Evolutionary conservation across 92 coral and sea anemone genomes (phyloP), one percentile per base, ranked within the genome.

Genomic region (Muricea muricata): DNA sequence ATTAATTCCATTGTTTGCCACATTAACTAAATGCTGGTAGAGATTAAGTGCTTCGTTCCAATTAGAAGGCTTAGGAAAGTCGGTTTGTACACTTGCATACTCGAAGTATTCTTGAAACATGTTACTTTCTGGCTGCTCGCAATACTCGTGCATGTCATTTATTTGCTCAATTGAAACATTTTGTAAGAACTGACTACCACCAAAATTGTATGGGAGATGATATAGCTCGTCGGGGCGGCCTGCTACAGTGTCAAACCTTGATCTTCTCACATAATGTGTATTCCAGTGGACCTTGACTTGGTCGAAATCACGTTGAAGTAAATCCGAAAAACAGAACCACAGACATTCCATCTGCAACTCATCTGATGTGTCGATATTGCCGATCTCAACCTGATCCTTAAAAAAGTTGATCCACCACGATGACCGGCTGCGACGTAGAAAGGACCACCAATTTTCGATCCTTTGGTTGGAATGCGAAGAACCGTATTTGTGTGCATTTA

Each of bases 141-240:
- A 58, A 58, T 2, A 58, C 24, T 58, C 66, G 3, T 26, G 66
- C 66, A 58, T 58, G 66, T 58, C 66, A 58, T 26, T 58, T 58
- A 58, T 58, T 17, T 58, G 66, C 32, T 58, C 66, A 58, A 25
- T 58, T 32, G 66, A 58, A 58, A 58, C 66, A 58, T 58, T 58
- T 25, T 58, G 66, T 26, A 58, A 58, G 32, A 58, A 58, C 13
- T 58, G 30, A 58, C 66, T 58, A 58, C 66, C 32, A 14, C 66
- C 66, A 58, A 3, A 17, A 58, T 58, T 58, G 30, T 3, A 2
- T 20, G 89, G 86, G 63, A 92, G 89, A 75, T 75, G 90, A 81
- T 84, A 92, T 82, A 92, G 80, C 80, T 87, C 84, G 76, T 84
- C 91, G 12, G 93, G 93, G 87, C 91, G 46, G 61, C 96, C 91